A percentile compares a stretch with the other conserved stretches of the same genome.
Conservation (phyloP, 2,888 invertebrate species). For the Parascotia fuliginaria region DNA sequence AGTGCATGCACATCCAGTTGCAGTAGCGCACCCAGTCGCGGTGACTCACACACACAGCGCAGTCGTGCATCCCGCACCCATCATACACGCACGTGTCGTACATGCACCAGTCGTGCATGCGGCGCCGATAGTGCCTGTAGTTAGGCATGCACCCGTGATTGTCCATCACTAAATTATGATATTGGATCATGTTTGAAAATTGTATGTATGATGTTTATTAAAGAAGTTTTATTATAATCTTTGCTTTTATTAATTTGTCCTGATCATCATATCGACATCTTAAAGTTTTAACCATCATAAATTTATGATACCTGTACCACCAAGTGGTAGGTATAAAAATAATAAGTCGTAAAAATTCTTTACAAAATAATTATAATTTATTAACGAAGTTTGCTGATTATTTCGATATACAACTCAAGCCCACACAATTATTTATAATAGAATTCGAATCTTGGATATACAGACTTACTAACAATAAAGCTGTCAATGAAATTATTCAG, state of each 20-base stretch:
- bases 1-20: conserved; percentile 51
- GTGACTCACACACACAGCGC: conserved; percentile 50
- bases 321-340: too few relatives aligned
- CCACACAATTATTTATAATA: neutral
- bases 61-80: conserved; percentile 59
- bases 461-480: conserved; percentile 14
- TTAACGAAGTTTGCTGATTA: too few relatives aligned
- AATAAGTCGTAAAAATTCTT: too few relatives aligned
- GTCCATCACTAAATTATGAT: conserved; percentile 64
- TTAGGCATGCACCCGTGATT: conserved; percentile 63
- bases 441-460: neutral
- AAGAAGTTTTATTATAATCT: too few relatives aligned
- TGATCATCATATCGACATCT: too few relatives aligned
- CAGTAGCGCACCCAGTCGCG: conserved; percentile 60
- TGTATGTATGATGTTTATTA: conserved; percentile 14
- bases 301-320: too few relatives aligned
- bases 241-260: too few relatives aligned
- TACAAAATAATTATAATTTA: too few relatives aligned
- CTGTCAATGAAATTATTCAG: neutral
- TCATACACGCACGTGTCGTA: conserved; percentile 34
- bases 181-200: neutral
- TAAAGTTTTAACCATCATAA: too few relatives aligned
- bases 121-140: conserved; percentile 61
- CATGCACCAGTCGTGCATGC: conserved; percentile 48
- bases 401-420: too few relatives aligned